These are phyloP conservation scores for Mesocentrotus franciscanus DNA, from an alignment of 53 echinoderm and acorn worm genomes.

Conservation along the genomic window DNA sequence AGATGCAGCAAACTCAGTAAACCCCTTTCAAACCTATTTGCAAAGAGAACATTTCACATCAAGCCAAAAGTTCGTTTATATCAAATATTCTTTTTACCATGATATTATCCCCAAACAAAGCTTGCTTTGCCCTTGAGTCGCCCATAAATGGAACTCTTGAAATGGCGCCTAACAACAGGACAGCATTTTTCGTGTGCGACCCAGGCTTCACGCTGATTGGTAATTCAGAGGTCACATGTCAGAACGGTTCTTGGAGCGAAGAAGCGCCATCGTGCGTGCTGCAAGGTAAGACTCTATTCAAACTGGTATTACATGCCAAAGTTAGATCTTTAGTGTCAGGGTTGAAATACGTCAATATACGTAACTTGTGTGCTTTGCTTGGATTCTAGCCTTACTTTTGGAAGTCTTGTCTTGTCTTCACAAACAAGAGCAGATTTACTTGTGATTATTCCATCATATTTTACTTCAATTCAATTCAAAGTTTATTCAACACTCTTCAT, in stretches of 20 bases:
- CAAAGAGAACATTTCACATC: too few relatives aligned
- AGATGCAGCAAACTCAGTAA: too few relatives aligned
- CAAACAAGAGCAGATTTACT: too few relatives aligned
- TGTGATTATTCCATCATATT: too few relatives aligned
- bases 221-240: not conserved
- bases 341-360: too few relatives aligned
- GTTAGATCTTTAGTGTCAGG: too few relatives aligned
- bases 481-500: too few relatives aligned
- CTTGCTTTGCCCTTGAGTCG: not conserved
- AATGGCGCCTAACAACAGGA: not conserved
- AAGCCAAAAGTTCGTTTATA: not conserved
- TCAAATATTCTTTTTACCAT: not conserved
- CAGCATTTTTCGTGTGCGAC: not conserved
- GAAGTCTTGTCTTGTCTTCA: too few relatives aligned
- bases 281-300: not conserved
- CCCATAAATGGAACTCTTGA: not conserved
- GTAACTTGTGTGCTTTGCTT: too few relatives aligned
- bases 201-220: slow-evolving; percentile 15
- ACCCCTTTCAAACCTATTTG: too few relatives aligned
- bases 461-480: too few relatives aligned
- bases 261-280: not conserved
- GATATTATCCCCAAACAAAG: not conserved
- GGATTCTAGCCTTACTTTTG: too few relatives aligned
- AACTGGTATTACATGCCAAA: not conserved
- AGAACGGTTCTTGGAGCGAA: not conserved